Base-by-base conservation (phyloP, 2,113 vertebrate genomes). In the Microtus richardsoni region DNA sequence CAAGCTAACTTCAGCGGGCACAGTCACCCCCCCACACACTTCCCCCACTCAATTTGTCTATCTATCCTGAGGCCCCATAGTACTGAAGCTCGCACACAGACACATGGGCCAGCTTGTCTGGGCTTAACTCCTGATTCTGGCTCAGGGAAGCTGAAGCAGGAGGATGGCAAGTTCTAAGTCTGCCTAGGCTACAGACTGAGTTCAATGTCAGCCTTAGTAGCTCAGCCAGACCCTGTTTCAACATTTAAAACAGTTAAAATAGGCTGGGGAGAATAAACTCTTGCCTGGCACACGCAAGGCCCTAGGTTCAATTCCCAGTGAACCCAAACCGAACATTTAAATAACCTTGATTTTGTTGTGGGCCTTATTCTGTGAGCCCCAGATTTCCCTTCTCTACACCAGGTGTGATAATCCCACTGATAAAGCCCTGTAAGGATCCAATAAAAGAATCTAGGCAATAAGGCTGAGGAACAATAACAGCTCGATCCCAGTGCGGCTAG, bases 311-410 rank as follows among this genome's bases (percentile, higher is more conserved):
- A 71, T 88, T n/a, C 49, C 49, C 0, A 19, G 24, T 30, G 21
- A 58, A 73, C 36, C 68, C 30, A 3, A 68, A 86, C 24, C 2
- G 22, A 82, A 44, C 10, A 49, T 22, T 54, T 22, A 80, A 22
- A 79, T 33, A 70, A 70, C 77, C 24, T 64, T 77, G 44, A 39
- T 26, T 52, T 85, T 89, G 68, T 41, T 47, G 8, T 44, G 88
- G n/a, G 58, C 10, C 77, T 26, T 14, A 66, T 24, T 74, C 44
- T 80, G 54, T 52, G 54, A 47, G 49, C 47, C 71, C 75, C 75
- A 39, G 75, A 66, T 93, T 85, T 68, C n/a, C 21, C 64, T 39
- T 85, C 75, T 93, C 77, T 95, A 83, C 36, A 95, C 74, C 36
- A 41, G 73, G 21, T 79, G 30, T 30, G 58, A 68, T 14, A 7